Conservation (phyloP, 2,888 invertebrate genomes). For the Lasioglossum figueresi region DNA sequence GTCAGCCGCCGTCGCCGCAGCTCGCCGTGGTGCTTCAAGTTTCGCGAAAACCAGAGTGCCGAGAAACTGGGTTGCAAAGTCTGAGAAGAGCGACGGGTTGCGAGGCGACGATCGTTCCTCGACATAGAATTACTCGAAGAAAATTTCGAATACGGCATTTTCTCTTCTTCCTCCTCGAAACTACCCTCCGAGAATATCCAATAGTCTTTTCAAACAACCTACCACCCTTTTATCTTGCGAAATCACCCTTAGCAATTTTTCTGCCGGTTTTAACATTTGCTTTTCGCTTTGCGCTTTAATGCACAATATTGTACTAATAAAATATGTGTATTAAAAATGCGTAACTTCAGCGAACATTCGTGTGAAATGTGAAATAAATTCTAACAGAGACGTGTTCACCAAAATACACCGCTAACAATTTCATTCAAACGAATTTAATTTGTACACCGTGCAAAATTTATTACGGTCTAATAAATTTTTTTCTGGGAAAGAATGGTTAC, state of each 20-base stretch:
- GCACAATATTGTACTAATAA: no score
- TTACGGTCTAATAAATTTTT: background rate
- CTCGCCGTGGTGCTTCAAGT: background rate
- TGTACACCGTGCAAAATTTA: background rate
- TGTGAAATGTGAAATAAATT: no score
- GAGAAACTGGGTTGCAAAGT: slow-evolving; percentile 45
- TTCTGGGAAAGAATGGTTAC: background rate
- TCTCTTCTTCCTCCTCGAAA: background rate
- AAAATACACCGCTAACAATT: background rate
- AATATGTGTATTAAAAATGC: no score
- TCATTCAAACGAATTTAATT: background rate
- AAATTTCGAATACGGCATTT: background rate
- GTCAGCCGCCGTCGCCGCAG: background rate
- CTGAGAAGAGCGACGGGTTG: slow-evolving; percentile 15
- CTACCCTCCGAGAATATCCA: background rate
- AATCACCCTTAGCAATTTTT: background rate
- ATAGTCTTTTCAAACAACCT: background rate
- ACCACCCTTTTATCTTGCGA: background rate
- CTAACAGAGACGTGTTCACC: no score
- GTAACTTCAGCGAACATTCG: no score
- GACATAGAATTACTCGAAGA: background rate
- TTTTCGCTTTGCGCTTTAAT: no score
- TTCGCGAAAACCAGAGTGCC: background rate
- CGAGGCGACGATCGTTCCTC: slow-evolving; percentile 11
- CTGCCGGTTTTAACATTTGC: background rate